phyloP scores from a whole-genome alignment of 2,888 invertebrate species.

The Pseudolycoriella hygida region DNA sequence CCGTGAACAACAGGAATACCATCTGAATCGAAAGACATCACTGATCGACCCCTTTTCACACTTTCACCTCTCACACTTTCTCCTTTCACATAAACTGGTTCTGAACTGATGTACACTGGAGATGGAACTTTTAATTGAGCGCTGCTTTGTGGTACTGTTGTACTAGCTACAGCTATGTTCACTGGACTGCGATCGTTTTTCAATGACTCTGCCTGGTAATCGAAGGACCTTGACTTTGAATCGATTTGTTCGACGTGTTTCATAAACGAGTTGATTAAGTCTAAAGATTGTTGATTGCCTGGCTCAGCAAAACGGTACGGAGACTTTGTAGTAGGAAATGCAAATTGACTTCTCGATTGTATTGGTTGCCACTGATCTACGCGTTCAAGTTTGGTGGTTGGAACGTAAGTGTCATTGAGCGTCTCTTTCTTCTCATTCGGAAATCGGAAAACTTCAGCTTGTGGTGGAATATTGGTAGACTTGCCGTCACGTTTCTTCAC shows the following conservation, averaged over 20 bases:
- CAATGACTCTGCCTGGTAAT: slow-evolving; percentile 3
- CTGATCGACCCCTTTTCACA: slow-evolving; percentile 43
- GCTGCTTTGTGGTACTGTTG: slow-evolving; percentile 26
- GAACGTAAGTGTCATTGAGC: slow-evolving; percentile 14
- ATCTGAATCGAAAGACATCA: slow-evolving; percentile 45
- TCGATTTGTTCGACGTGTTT: slow-evolving; percentile 12
- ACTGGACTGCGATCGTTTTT: slow-evolving; percentile 35
- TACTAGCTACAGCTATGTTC: slow-evolving; percentile 33
- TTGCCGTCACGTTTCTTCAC: slow-evolving; percentile 51
- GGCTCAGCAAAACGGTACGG: slow-evolving; percentile 4
- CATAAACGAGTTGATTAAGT: slow-evolving; percentile 14
- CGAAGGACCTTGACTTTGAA: slow-evolving; percentile 5
- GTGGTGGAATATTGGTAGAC: slow-evolving; percentile 19
- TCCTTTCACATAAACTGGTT: slow-evolving; percentile 39
- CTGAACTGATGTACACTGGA: slow-evolving; percentile 49
- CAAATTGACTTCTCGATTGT: slow-evolving; percentile 15
- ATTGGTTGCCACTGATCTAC: slow-evolving; percentile 1
- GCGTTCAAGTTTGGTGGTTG: slow-evolving; percentile 18
- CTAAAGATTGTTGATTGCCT: slow-evolving; percentile 11
- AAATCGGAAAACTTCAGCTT: slow-evolving; percentile 2
- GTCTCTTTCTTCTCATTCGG: slow-evolving; percentile 6
- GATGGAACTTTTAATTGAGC: slow-evolving; percentile 35
- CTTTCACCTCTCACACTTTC: slow-evolving; percentile 13
- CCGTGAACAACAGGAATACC: slow-evolving; percentile 70
- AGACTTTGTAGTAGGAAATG: slow-evolving; percentile 7